Conservation (phyloP, 1,140 invertebrate species). For the Danaus plexippus region DNA sequence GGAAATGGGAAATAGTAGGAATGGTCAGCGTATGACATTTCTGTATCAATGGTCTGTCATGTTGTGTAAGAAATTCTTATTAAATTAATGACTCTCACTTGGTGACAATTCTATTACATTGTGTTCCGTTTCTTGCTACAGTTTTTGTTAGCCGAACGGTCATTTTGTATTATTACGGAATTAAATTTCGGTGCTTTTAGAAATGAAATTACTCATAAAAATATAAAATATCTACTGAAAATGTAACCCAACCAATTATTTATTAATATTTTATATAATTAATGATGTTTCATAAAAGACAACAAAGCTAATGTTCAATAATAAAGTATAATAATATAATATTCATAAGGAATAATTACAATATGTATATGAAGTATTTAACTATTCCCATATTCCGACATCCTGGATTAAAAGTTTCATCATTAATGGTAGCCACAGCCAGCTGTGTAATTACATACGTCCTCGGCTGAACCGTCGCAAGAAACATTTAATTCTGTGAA, state of each 20-base stretch:
- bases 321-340: too few relatives aligned
- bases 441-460: conserved; percentile 24
- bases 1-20: too few relatives aligned
- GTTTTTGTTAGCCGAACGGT: conserved; percentile 19
- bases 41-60: conserved; percentile 4
- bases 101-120: conserved; percentile 22
- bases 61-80: conserved; percentile 16
- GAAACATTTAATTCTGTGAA: conserved; percentile 46
- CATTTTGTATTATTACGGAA: conserved; percentile 28
- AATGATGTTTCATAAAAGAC: too few relatives aligned
- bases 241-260: too few relatives aligned
- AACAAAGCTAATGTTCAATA: too few relatives aligned
- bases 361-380: too few relatives aligned
- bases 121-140: conserved; percentile 22
- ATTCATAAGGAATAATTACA: too few relatives aligned
- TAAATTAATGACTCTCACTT: conserved; percentile 14
- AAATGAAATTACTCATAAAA: too few relatives aligned
- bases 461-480: conserved; percentile 52
- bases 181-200: too few relatives aligned
- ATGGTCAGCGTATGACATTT: conserved; percentile 1
- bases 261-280: too few relatives aligned
- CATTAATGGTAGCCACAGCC: conserved; percentile 30
- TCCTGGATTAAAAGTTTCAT: conserved; percentile 32
- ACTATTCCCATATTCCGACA: conserved; percentile 23
- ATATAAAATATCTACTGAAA: too few relatives aligned